Evolutionary conservation across 2,888 invertebrate species (phyloP).

Genomic region (Cantharis rustica): DNA sequence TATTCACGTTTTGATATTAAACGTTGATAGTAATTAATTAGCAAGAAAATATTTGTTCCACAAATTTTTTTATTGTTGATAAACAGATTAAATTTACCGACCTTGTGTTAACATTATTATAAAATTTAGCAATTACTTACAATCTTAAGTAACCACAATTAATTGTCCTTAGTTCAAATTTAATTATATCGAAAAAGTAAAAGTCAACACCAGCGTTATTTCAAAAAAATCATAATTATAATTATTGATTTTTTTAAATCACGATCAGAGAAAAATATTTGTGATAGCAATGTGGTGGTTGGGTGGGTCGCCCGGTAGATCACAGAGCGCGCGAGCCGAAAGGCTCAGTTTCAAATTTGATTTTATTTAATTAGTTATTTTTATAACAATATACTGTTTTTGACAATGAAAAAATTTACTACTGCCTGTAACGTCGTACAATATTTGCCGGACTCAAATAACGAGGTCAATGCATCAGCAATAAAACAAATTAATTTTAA

Average conservation of each 20-base stretch:
- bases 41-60: background rate
- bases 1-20: background rate
- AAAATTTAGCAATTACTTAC: background rate
- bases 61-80: background rate
- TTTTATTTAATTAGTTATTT: too few species aligned
- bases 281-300: background rate
- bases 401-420: background rate
- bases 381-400: background rate
- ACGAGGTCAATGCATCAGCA: slow-evolving; percentile 13
- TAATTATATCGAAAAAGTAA: background rate
- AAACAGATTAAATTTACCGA: background rate
- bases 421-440: background rate
- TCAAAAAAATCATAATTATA: background rate
- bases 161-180: background rate
- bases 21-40: background rate
- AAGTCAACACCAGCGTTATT: background rate
- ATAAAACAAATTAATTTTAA: slow-evolving; percentile 14
- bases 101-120: background rate
- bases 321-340: too few species aligned
- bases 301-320: background rate
- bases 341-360: too few species aligned
- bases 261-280: background rate
- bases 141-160: background rate
- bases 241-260: background rate
- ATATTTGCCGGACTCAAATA: background rate